Percentiles rank a stretch among this genome's conserved stretches.
phyloP scores from a whole-genome alignment of 2,113 vertebrate genomes.

The Onychorhynchus coronatus region DNA sequence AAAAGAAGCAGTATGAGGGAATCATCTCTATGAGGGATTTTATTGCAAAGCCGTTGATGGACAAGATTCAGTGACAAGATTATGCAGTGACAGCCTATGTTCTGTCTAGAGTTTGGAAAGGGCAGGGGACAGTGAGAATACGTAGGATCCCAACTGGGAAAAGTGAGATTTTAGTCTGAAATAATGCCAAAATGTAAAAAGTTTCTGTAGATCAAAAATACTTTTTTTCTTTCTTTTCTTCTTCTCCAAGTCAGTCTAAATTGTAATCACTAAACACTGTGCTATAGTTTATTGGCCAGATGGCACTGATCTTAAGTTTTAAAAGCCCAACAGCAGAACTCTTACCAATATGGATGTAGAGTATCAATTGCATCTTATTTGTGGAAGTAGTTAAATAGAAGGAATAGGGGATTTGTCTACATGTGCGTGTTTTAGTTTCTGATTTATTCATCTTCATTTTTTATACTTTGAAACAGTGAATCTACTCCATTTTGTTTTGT shows the following conservation, averaged over 20 bases:
- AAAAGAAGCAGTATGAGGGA: not conserved
- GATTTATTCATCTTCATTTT: not conserved
- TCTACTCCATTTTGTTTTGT: not conserved
- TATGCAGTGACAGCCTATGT: not conserved
- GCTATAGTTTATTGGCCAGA: not conserved
- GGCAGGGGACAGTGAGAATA: not conserved
- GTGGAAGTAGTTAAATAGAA: not conserved
- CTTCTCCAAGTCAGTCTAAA: not conserved
- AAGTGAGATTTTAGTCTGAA: not conserved
- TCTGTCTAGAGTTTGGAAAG: not conserved
- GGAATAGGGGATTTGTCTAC: not conserved
- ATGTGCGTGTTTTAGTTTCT: not conserved
- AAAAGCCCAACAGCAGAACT: not conserved
- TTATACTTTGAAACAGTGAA: not conserved
- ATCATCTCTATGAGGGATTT: not conserved
- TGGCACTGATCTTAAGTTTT: not conserved
- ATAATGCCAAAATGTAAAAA: not conserved
- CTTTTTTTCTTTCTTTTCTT: not conserved
- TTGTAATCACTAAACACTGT: not conserved
- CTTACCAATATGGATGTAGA: not conserved
- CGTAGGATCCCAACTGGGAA: not conserved
- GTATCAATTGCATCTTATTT: not conserved
- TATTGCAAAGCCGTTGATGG: not conserved
- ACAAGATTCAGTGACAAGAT: not conserved
- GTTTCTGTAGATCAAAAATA: not conserved